A percentile compares a stretch with the other conserved stretches of the same genome.
These are phyloP conservation scores for Struthio camelus DNA, from an alignment of 2,113 vertebrate genomes.

Conservation along the genomic window DNA sequence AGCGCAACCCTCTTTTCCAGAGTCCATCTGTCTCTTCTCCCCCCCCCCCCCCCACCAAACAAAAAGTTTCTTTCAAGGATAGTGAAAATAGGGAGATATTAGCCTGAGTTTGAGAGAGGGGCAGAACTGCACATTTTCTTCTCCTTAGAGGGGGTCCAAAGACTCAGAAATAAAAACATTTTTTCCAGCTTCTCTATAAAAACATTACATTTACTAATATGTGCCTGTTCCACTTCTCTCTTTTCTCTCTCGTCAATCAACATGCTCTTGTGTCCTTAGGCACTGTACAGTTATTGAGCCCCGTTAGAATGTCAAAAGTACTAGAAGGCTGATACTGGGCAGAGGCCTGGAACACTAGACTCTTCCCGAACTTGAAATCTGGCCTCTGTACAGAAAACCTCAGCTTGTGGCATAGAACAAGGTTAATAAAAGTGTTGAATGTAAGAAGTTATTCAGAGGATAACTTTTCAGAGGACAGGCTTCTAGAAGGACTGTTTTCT, in stretches of 20 bases:
- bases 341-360: not conserved
- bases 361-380: not conserved
- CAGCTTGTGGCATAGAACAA: not conserved
- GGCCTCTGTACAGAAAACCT: not conserved
- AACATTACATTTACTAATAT: not conserved
- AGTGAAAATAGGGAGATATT: not conserved
- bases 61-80: not conserved
- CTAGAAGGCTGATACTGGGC: not conserved
- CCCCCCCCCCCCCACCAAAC: accelerated
- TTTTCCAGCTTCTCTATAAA: not conserved
- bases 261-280: not conserved
- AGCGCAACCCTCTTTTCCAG: not conserved
- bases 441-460: not conserved
- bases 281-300: not conserved
- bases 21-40: not conserved
- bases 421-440: not conserved
- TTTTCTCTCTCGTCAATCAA: not conserved
- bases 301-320: not conserved
- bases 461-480: not conserved
- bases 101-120: not conserved
- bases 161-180: not conserved
- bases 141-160: not conserved
- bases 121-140: not conserved
- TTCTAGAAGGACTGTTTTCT: not conserved
- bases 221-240: not conserved